phyloP scores from a whole-genome alignment of 2,888 invertebrate species.

The Coecobrya sp. region DNA sequence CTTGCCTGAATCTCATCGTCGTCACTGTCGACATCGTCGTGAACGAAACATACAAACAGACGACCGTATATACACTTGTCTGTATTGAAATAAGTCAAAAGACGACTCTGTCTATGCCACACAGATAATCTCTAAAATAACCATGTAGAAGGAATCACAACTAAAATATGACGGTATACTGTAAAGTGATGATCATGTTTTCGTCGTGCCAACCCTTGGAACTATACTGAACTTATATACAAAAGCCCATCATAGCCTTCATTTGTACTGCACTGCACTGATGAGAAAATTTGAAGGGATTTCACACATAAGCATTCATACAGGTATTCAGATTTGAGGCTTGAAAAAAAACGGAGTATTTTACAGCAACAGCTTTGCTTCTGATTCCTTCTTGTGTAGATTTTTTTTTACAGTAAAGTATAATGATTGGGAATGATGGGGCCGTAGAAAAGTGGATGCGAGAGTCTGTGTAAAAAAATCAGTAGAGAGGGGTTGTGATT shows the following conservation, averaged over 20 bases:
- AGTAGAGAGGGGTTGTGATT: too few species aligned
- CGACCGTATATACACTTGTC: too few species aligned
- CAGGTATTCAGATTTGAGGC: neutral
- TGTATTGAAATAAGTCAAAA: too few species aligned
- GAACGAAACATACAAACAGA: neutral
- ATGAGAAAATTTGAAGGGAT: conserved; percentile 31
- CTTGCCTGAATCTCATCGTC: neutral
- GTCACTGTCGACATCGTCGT: neutral
- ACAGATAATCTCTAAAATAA: neutral
- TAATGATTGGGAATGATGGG: too few species aligned
- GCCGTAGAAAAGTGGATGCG: too few species aligned
- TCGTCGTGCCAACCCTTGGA: conserved; percentile 60
- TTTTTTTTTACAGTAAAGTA: too few species aligned
- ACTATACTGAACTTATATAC: conserved; percentile 48
- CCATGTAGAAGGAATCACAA: too few species aligned
- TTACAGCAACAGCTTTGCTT: neutral
- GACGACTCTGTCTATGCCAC: too few species aligned
- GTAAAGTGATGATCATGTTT: too few species aligned
- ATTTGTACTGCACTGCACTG: conserved; percentile 39
- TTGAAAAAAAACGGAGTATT: neutral
- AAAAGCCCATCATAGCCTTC: conserved; percentile 13
- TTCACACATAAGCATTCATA: neutral
- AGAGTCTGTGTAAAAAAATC: neutral
- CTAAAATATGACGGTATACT: too few species aligned
- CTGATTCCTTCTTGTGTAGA: too few species aligned